Percentiles rank a stretch among this genome's conserved stretches.
Conservation (phyloP, 2,113 vertebrate genomes). For the Atrichornis clamosus region DNA sequence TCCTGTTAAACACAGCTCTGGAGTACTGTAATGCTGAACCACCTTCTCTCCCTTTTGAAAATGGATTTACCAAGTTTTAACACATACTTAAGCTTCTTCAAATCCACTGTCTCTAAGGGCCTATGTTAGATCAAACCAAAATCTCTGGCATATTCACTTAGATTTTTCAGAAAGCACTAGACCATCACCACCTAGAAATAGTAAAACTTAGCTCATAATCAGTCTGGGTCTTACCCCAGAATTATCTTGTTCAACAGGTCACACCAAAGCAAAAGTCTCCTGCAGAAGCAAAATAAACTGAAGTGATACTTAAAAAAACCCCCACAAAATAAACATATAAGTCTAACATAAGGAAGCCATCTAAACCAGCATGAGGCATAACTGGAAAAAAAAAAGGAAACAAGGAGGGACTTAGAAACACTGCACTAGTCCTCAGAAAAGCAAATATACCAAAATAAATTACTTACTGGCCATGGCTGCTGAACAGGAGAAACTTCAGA, state of each 20-base stretch:
- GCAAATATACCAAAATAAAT: neutral
- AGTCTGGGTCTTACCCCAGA: too few relatives aligned
- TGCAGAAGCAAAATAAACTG: neutral
- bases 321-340: neutral
- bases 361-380: neutral
- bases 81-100: neutral
- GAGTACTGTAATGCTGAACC: neutral
- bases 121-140: neutral
- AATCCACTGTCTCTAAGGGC: neutral
- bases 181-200: neutral
- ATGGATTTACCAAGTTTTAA: neutral
- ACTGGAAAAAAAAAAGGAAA: neutral
- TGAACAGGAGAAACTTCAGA: conserved; percentile 68
- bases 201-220: too few relatives aligned
- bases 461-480: conserved; percentile 83
- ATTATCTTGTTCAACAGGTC: neutral
- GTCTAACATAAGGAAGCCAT: neutral
- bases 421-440: neutral
- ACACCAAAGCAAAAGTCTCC: neutral
- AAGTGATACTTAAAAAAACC: neutral
- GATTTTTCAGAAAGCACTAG: neutral
- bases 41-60: neutral
- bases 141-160: neutral
- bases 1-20: neutral
- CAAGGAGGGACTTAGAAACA: neutral